Base-by-base conservation (phyloP, 2,113 vertebrate genomes). In the Noctilio leporinus region DNA sequence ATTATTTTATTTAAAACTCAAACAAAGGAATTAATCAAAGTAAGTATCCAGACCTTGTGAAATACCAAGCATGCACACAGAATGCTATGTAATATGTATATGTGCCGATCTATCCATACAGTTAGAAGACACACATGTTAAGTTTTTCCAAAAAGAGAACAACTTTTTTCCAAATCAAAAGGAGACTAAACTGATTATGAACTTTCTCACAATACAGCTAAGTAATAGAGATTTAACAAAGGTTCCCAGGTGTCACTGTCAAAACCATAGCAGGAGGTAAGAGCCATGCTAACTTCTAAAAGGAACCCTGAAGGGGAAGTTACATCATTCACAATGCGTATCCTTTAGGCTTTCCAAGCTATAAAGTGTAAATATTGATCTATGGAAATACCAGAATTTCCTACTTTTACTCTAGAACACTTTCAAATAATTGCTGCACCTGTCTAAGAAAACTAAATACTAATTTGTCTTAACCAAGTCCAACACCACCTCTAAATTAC, bases 321-420 rank as follows among this genome's bases (percentile, higher is more conserved):
- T 59, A 30, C 38, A 8, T 59, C 30, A 47, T 85, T 75, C 57
- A 86, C 86, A 35, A 86, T 87, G 57, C n/a, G 93, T 90, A 62
- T 69, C 86, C 86, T 75, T 82, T 72, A 92, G 72, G 76, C 81
- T 93, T 96, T 97, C 92, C 95, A 97, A 89, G 87, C 97, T 98
- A 96, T 96, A 95, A 97, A 97, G 96, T 96, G 82, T 95, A 98
- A 98, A 98, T 97, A 98, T 95, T 97, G 97, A 97, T 97, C 97
- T 97, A 92, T 96, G 96, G 97, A 98, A 98, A 96, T 93, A 95
- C 91, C 94, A 73, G 72, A 73, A 53, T 93, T 65, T 93, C 57
- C 28, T 72, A 86, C 62, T 95, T 89, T 89, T 80, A 75, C 5
- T 80, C 64, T 78, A 67, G 92, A 35, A 72, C 0, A 53, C 65